These are phyloP conservation scores for Myotis findleyi DNA, from an alignment of 2,797 vertebrate genomes.

Conservation along the genomic window DNA sequence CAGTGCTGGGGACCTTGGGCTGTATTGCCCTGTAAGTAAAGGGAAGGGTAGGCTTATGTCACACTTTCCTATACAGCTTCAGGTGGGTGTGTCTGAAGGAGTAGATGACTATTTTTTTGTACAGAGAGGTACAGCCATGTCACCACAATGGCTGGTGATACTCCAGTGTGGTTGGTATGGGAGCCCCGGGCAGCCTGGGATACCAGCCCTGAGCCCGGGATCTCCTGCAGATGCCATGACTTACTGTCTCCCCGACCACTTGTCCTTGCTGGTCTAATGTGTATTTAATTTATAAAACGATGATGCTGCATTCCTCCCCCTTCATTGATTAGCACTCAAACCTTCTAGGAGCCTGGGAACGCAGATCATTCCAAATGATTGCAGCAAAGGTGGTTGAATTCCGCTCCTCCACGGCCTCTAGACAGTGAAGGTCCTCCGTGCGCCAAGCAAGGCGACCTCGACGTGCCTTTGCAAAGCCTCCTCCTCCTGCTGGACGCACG, in stretches of 20 bases:
- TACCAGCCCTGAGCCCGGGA: not conserved
- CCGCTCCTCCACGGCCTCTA: not conserved
- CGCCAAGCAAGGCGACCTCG: no score
- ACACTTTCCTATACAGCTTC: not conserved
- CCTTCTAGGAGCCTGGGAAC: not conserved
- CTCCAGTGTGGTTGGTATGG: no score
- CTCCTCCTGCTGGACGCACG: rapidly evolving
- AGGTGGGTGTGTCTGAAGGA: not conserved
- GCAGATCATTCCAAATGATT: not conserved
- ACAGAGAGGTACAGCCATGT: not conserved
- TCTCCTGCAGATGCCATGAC: not conserved
- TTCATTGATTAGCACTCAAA: not conserved
- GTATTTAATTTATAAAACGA: not conserved
- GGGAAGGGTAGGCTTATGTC: not conserved
- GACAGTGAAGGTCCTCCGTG: not conserved
- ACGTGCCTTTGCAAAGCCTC: not conserved
- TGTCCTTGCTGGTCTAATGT: not conserved
- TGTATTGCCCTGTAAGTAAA: not conserved
- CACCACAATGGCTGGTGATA: rapidly evolving
- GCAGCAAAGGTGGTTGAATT: no score
- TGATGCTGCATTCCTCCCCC: not conserved
- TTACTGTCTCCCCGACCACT: not conserved
- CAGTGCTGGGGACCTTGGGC: not conserved
- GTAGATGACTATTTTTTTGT: not conserved
- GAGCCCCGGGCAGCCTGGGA: rapidly evolving